These are phyloP conservation scores for Prionailurus bengalensis DNA, from an alignment of 2,113 vertebrate genomes.

Conservation along the genomic window DNA sequence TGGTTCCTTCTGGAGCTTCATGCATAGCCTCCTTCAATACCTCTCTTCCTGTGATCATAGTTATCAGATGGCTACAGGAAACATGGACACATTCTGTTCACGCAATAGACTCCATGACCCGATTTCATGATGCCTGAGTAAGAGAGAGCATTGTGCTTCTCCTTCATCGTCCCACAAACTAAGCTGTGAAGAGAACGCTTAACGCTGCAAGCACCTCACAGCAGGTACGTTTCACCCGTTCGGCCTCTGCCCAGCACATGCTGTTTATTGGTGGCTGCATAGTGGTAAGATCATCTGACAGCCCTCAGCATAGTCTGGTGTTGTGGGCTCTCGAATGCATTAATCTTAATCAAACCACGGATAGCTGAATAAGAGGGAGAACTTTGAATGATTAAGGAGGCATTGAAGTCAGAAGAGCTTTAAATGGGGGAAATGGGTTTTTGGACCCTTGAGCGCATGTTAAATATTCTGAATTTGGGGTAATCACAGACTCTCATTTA, in stretches of 20 bases:
- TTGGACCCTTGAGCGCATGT: constrained; percentile 4
- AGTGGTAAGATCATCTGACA: not conserved
- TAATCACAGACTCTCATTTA: constrained; percentile 28
- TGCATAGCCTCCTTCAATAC: not conserved
- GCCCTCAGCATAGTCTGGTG: not conserved
- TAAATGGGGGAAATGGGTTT: constrained; percentile 52
- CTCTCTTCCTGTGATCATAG: not conserved
- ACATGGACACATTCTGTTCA: not conserved
- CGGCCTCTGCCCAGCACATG: not conserved
- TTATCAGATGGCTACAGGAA: not conserved
- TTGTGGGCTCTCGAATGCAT: constrained; percentile 43
- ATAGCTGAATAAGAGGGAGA: constrained; percentile 22
- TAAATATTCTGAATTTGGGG: constrained; percentile 40
- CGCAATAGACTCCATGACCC: not conserved
- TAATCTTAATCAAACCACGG: constrained; percentile 58
- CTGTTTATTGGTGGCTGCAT: not conserved
- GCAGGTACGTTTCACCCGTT: not conserved
- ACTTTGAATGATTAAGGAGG: constrained; percentile 61
- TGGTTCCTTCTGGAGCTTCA: not conserved
- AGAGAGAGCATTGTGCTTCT: not conserved
- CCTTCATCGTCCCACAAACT: not conserved
- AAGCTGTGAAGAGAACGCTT: not conserved
- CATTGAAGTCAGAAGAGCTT: constrained; percentile 48
- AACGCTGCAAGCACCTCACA: not conserved
- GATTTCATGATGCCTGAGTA: not conserved